Base-by-base conservation (phyloP, 2,888 invertebrate genomes). In the Drepana falcataria region DNA sequence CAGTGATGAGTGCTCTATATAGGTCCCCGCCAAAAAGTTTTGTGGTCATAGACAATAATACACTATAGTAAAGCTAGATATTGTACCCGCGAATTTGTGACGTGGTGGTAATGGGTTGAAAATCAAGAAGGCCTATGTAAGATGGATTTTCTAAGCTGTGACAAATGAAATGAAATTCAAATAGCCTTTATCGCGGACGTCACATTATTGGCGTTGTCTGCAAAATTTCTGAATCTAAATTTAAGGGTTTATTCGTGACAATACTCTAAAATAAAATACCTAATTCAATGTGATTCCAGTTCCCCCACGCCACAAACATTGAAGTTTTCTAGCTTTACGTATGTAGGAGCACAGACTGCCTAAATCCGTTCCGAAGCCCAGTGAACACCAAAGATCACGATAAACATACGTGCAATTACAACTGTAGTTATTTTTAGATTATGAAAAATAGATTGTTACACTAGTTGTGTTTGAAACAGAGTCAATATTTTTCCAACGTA, bases 1-100 rank as follows among this genome's bases (percentile, higher is more conserved):
- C 71, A 93, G 93, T 70, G 93, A 93, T 75, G 93, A 93, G 75
- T 93, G 93, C 77, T 93, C 93, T 78, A 93, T 93, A 85, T 93
- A 88, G 82, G 75, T 61, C 48, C 48, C 53, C 52, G 48, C 41
- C 53, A 58, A 56, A 63, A 64, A 61, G 66, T 69, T 66, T 67
- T 67, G 68, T 63, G 73, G 71, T 67, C 63, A 63, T 59, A 60
- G 65, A 65, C 69, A 67, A 63, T 71, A 67, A 63, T 53, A 49
- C 53, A 37, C 37, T 37, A 9, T 44, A 44, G 9, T 9, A 44
- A 44, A 9, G 44, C 44, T 44, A 44, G 44, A 44, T 9, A 9
- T 9, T 6, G 3, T 6, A 9, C 2, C 9, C 3, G 3, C 2
- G 2, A 6, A 2, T 6, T 44, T 44, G 44, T 9, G 44, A 44